Evolutionary conservation across 2,888 invertebrate genomes (phyloP).

Genomic region (Acronicta psi): DNA sequence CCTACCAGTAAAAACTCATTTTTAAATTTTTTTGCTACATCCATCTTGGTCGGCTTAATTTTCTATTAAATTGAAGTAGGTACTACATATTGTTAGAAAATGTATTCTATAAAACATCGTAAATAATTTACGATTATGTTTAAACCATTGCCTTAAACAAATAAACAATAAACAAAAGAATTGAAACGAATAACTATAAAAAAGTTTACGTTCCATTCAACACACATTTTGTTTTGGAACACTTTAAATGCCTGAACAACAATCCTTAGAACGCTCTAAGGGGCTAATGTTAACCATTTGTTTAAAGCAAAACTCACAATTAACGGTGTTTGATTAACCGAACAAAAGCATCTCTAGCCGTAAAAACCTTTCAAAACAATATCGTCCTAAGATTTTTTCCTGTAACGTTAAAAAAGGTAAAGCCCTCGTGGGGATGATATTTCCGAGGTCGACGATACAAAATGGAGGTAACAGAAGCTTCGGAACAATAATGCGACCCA

Average conservation of each 20-base stretch:
- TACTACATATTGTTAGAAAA: slow-evolving; percentile 2
- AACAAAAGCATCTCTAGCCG: slow-evolving; percentile 54
- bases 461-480: slow-evolving; percentile 55
- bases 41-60: neutral
- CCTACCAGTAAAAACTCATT: too few relatives aligned
- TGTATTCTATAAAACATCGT: slow-evolving; percentile 26
- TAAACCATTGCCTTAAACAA: slow-evolving; percentile 11
- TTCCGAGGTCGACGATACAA: slow-evolving; percentile 61
- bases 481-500: slow-evolving; percentile 77
- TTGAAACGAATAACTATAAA: slow-evolving; percentile 35
- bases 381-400: slow-evolving; percentile 54
- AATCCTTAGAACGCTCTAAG: slow-evolving; percentile 19
- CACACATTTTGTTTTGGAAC: slow-evolving; percentile 26
- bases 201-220: slow-evolving; percentile 39
- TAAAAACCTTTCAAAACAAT: slow-evolving; percentile 50
- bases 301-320: slow-evolving; percentile 29
- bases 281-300: slow-evolving; percentile 38
- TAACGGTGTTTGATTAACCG: slow-evolving; percentile 59
- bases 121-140: slow-evolving; percentile 51
- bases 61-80: slow-evolving; percentile 9
- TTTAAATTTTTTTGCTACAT: too few relatives aligned
- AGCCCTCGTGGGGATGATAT: slow-evolving; percentile 69
- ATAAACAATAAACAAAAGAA: slow-evolving; percentile 18
- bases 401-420: slow-evolving; percentile 60
- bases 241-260: slow-evolving; percentile 20